Conservation (phyloP, 2,113 vertebrate species). For the Proterorhinus semilunaris region DNA sequence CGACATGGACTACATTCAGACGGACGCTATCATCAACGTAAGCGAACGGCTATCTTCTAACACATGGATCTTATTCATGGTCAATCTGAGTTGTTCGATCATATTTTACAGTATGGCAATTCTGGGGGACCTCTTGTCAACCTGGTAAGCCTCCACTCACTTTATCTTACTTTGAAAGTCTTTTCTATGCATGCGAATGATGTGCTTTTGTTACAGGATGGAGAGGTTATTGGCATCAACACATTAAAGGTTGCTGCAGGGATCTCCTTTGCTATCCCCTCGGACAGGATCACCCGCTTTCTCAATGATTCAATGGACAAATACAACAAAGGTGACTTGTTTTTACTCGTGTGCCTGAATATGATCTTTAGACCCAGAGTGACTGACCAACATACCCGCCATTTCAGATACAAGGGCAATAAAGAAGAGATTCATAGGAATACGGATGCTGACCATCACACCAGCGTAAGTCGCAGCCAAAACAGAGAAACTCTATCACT, state of each 20-base stretch:
- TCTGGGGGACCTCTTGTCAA: constrained; percentile 95
- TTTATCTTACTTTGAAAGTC: background rate
- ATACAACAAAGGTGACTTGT: constrained; percentile 80
- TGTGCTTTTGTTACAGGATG: constrained; percentile 76
- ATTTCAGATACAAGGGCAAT: constrained; percentile 77
- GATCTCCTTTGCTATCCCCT: constrained; percentile 95
- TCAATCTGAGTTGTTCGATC: background rate
- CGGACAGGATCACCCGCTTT: constrained; percentile 87
- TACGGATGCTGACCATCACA: constrained; percentile 91
- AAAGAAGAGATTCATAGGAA: constrained; percentile 92
- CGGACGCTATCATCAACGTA: constrained; percentile 94
- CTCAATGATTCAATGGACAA: constrained; percentile 84
- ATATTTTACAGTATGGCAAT: constrained; percentile 85
- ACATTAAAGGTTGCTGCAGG: constrained; percentile 92
- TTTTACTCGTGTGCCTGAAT: background rate
- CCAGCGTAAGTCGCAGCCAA: constrained; percentile 77
- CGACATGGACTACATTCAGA: constrained; percentile 94
- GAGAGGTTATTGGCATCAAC: constrained; percentile 95
- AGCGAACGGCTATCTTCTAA: constrained; percentile 67
- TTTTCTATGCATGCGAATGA: background rate
- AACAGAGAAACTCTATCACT: background rate
- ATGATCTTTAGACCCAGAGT: background rate
- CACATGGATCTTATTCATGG: background rate
- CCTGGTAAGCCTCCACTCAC: constrained; percentile 76
- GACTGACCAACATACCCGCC: background rate